Percentiles rank a stretch among this genome's conserved stretches.
These are phyloP conservation scores for Microtus ochrogaster DNA, from an alignment of 2,113 vertebrate species.

Conservation along the genomic window DNA sequence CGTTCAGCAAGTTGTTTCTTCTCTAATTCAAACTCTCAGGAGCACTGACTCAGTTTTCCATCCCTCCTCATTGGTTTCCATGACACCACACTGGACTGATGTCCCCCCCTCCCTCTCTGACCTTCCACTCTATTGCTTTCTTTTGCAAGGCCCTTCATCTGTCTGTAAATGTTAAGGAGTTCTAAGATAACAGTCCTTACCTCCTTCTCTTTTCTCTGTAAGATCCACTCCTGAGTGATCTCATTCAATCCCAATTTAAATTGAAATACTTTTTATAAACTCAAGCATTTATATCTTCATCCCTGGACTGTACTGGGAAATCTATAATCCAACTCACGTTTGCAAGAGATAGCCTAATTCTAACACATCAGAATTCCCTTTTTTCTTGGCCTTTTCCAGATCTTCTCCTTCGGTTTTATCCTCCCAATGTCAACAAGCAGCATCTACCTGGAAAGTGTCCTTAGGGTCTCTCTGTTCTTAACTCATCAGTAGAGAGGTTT, in stretches of 20 bases:
- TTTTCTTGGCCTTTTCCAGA: background rate
- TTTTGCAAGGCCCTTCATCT: background rate
- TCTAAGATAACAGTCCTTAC: background rate
- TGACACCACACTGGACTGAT: background rate
- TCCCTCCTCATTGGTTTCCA: background rate
- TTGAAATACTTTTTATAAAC: background rate
- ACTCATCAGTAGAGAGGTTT: background rate
- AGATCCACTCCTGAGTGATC: background rate
- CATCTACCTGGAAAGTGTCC: background rate
- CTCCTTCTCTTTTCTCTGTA: background rate
- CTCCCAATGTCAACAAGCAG: background rate
- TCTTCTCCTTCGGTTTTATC: background rate
- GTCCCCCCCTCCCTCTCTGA: background rate
- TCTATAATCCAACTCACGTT: background rate
- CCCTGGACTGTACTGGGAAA: background rate
- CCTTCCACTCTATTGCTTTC: background rate
- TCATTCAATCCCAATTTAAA: background rate
- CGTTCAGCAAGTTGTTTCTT: conserved; percentile 1
- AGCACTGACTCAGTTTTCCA: background rate
- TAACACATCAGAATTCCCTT: background rate
- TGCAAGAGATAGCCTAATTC: background rate
- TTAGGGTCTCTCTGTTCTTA: background rate
- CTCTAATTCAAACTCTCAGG: background rate
- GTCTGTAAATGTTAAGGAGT: background rate
- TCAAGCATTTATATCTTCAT: background rate